Percentiles rank a stretch among this genome's conserved stretches.
Evolutionary conservation across 2,113 vertebrate species (phyloP).

Genomic region (Phrynocephalus versicolor): DNA sequence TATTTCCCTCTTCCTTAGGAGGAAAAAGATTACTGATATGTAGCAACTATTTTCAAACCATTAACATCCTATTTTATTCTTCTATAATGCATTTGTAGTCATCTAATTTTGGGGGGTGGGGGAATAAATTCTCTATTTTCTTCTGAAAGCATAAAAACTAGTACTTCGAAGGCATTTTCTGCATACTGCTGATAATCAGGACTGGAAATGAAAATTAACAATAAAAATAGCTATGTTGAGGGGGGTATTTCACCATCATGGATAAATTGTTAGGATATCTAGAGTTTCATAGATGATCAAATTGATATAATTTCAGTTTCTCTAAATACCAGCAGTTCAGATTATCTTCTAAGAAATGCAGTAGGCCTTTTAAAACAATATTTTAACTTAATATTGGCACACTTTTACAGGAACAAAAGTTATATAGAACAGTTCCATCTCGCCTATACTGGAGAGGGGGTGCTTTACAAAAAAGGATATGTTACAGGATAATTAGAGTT

Average conservation of each 20-base stretch:
- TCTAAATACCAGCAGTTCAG: conserved; percentile 38
- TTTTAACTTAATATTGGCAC: conserved; percentile 23
- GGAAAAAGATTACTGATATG: not conserved
- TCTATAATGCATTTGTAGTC: not conserved
- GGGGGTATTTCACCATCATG: conserved; percentile 39
- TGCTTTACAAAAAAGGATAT: conserved; percentile 16
- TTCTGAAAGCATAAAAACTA: conserved; percentile 16
- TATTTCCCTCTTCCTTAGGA: not conserved
- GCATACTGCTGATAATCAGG: conserved; percentile 23
- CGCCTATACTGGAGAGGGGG: not conserved
- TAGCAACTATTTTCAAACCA: conserved; percentile 11
- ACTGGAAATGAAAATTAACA: conserved; percentile 32
- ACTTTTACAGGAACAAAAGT: conserved; percentile 31
- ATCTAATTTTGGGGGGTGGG: conserved; percentile 14
- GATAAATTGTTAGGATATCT: conserved; percentile 32
- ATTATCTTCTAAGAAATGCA: conserved; percentile 24
- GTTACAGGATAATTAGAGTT: conserved; percentile 18
- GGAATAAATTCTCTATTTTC: conserved; percentile 20
- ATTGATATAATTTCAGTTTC: conserved; percentile 39
- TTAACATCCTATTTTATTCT: conserved; percentile 2
- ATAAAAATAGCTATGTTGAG: conserved; percentile 21
- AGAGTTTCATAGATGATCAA: conserved; percentile 32
- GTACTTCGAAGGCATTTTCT: conserved; percentile 41
- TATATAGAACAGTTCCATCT: conserved; percentile 7
- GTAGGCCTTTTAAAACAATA: not conserved